Conservation (phyloP, 2,113 vertebrate species). For the Mandrillus leucophaeus region DNA sequence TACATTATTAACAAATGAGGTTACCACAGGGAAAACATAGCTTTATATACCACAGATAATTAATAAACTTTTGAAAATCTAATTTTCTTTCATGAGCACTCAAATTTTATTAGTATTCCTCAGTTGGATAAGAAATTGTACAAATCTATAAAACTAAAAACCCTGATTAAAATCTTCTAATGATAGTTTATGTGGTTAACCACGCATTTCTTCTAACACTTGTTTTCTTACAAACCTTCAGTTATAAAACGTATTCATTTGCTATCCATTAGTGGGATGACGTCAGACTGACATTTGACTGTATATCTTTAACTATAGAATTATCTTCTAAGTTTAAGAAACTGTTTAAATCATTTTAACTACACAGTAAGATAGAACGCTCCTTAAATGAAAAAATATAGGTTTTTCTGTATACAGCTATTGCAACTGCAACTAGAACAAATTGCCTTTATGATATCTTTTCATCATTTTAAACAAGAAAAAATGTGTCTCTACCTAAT, state of each 20-base stretch:
- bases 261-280: neutral
- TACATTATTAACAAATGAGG: neutral
- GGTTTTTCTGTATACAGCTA: neutral
- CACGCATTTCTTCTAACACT: neutral
- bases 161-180: neutral
- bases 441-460: neutral
- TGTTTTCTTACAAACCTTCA: neutral
- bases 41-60: neutral
- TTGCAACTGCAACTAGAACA: neutral
- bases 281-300: neutral
- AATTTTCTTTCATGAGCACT: neutral
- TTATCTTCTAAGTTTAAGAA: neutral
- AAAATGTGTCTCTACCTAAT: neutral
- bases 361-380: neutral
- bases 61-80: neutral
- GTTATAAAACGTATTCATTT: slow-evolving; percentile 47
- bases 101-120: slow-evolving; percentile 18
- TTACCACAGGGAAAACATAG: neutral
- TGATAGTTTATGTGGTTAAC: neutral
- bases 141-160: neutral
- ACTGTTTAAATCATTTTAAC: neutral
- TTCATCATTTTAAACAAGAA: neutral
- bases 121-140: neutral
- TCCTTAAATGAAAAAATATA: neutral
- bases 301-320: neutral